Evolutionary conservation across 2,113 vertebrate genomes (phyloP).

Genomic region (Xiphophorus hellerii): DNA sequence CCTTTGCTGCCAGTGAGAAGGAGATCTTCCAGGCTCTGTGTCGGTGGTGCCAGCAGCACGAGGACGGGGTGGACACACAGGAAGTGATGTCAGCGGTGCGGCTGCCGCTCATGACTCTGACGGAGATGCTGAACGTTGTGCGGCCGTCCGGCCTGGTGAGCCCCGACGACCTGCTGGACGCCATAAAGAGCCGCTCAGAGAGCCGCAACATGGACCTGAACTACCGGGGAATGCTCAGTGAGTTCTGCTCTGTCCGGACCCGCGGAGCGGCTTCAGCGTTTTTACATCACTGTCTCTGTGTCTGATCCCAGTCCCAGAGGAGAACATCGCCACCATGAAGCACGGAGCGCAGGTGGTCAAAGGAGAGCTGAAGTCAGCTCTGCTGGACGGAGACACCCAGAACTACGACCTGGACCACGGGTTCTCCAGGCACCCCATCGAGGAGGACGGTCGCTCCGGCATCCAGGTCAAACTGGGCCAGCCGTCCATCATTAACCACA

Average conservation of each 20-base stretch:
- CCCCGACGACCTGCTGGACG: constrained; percentile 95
- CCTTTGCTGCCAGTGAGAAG: constrained; percentile 93
- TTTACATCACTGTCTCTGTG: neutral
- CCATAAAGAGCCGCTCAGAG: constrained; percentile 96
- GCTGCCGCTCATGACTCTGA: constrained; percentile 95
- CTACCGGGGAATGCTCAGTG: constrained; percentile 97
- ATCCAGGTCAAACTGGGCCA: constrained; percentile 96
- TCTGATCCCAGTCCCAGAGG: constrained; percentile 87
- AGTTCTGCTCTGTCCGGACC: constrained; percentile 56
- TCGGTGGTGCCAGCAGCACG: constrained; percentile 93
- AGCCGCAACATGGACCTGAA: constrained; percentile 99
- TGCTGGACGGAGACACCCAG: constrained; percentile 96
- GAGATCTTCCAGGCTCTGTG: constrained; percentile 96
- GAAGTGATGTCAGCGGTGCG: constrained; percentile 95
- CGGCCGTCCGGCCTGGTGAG: constrained; percentile 90
- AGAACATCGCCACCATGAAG: constrained; percentile 99
- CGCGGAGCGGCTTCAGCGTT: neutral
- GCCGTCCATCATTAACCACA: constrained; percentile 93
- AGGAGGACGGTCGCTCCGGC: constrained; percentile 92
- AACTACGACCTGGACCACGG: constrained; percentile 99
- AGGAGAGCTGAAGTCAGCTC: constrained; percentile 95
- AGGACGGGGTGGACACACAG: constrained; percentile 81
- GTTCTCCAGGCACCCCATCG: constrained; percentile 97
- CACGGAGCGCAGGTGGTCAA: constrained; percentile 96
- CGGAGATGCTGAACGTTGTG: constrained; percentile 95